Conservation (phyloP, 2,888 invertebrate genomes). For the Leptarthrus brevirostris region DNA sequence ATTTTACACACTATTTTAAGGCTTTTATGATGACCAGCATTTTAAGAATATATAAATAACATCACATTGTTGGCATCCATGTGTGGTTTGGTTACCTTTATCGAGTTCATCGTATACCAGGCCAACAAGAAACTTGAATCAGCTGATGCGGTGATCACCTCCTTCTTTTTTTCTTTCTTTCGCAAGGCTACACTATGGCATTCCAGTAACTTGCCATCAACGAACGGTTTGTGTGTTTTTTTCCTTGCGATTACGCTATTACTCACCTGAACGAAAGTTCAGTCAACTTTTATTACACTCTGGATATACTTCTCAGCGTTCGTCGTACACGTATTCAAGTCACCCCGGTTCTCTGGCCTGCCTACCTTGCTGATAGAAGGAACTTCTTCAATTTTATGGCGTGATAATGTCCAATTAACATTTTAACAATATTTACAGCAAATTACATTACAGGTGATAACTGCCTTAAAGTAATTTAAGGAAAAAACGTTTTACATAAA, state of each 20-base stretch:
- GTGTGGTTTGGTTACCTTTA: not conserved
- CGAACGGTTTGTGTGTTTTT: slow-evolving; percentile 32
- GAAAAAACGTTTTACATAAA: not conserved
- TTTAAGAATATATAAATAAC: slow-evolving; percentile 24
- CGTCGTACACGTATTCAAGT: not conserved
- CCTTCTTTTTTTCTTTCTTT: slow-evolving; percentile 30
- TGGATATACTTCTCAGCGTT: not conserved
- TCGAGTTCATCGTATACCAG: slow-evolving; percentile 33
- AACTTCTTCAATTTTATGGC: slow-evolving; percentile 14
- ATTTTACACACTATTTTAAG: not conserved
- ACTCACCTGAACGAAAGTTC: slow-evolving; percentile 44
- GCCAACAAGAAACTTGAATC: slow-evolving; percentile 23
- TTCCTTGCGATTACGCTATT: slow-evolving; percentile 31
- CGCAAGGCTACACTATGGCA: slow-evolving; percentile 26
- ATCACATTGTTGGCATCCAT: not conserved
- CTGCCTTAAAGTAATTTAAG: not conserved
- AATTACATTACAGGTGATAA: slow-evolving; percentile 33
- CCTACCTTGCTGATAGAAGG: slow-evolving; percentile 7
- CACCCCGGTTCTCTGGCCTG: not conserved
- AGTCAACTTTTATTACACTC: slow-evolving; percentile 38
- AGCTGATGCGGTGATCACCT: slow-evolving; percentile 23
- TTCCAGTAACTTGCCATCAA: slow-evolving; percentile 35
- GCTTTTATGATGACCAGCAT: slow-evolving; percentile 9
- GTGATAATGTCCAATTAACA: slow-evolving; percentile 35
- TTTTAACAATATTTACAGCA: slow-evolving; percentile 17